Conservation (phyloP, 1,140 invertebrate genomes). For the Patella vulgata region DNA sequence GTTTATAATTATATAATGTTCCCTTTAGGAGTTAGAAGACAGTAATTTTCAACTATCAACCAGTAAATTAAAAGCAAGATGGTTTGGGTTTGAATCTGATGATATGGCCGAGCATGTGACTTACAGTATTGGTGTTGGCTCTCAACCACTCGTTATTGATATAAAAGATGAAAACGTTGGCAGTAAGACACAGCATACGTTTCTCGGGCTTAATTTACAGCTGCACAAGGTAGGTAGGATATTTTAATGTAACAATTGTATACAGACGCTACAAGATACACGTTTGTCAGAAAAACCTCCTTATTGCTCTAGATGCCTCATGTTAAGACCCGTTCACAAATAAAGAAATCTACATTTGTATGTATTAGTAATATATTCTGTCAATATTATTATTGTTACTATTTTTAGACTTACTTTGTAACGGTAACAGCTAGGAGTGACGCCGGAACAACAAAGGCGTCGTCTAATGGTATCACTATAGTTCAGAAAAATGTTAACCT, state of each 20-base stretch:
- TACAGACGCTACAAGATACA: too few species aligned
- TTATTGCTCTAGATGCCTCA: too few species aligned
- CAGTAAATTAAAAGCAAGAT: not conserved
- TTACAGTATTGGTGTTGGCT: slow-evolving; percentile 12
- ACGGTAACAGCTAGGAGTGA: slow-evolving; percentile 27
- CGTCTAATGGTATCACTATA: slow-evolving; percentile 35
- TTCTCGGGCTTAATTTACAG: slow-evolving; percentile 7
- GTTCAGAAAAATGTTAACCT: slow-evolving; percentile 8
- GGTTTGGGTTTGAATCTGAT: slow-evolving; percentile 19
- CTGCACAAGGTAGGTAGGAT: slow-evolving; percentile 5
- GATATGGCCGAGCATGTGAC: not conserved
- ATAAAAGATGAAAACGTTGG: not conserved
- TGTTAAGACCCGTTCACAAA: too few species aligned
- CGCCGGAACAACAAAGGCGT: slow-evolving; percentile 20
- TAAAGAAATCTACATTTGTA: too few species aligned
- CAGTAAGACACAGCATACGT: not conserved
- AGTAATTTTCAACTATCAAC: slow-evolving; percentile 23
- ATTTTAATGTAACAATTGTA: too few species aligned
- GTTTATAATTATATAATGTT: too few species aligned
- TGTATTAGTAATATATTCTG: too few species aligned
- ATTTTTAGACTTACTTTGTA: slow-evolving; percentile 31
- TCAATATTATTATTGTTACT: too few species aligned
- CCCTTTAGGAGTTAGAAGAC: slow-evolving; percentile 23
- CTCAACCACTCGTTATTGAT: not conserved
- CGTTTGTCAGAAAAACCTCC: too few species aligned